Evolutionary conservation across 1,140 invertebrate species (phyloP).

Genomic region (Onthophagus taurus): DNA sequence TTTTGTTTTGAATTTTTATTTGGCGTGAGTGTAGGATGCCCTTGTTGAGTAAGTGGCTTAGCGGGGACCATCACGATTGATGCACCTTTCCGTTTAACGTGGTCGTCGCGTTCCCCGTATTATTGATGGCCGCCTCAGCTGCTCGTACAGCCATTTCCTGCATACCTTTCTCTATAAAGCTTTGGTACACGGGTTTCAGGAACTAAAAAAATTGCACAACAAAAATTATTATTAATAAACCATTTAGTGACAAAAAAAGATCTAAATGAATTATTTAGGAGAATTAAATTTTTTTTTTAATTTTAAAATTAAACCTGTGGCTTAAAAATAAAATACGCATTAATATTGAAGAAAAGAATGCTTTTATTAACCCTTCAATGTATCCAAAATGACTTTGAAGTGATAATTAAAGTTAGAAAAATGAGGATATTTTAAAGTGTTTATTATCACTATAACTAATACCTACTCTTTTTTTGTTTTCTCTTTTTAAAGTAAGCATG

Average conservation of each 20-base stretch:
- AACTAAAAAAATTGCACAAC: slow-evolving; percentile 45
- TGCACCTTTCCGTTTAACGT: slow-evolving; percentile 24
- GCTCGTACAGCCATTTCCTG: slow-evolving; percentile 65
- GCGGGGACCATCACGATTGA: slow-evolving; percentile 27
- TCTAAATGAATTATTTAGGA: slow-evolving; percentile 6
- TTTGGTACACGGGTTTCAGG: slow-evolving; percentile 70
- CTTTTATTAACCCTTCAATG: neutral
- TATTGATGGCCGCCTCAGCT: slow-evolving; percentile 51
- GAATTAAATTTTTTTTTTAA: slow-evolving; percentile 4
- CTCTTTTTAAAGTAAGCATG: slow-evolving; percentile 38
- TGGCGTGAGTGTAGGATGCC: slow-evolving; percentile 16
- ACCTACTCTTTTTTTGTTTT: slow-evolving; percentile 35
- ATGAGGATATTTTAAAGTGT: too few relatives aligned
- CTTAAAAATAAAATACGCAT: neutral
- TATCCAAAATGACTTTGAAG: slow-evolving; percentile 5
- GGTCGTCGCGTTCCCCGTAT: slow-evolving; percentile 26
- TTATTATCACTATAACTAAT: slow-evolving; percentile 17
- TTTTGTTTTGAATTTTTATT: slow-evolving; percentile 1
- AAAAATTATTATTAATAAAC: slow-evolving; percentile 8
- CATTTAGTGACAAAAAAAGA: slow-evolving; percentile 2
- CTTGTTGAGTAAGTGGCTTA: slow-evolving; percentile 13
- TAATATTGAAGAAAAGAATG: too few relatives aligned
- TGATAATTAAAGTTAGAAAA: slow-evolving; percentile 2
- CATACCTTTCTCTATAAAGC: slow-evolving; percentile 65
- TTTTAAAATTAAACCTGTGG: slow-evolving; percentile 2